Conservation (phyloP, 2,888 invertebrate genomes). For the Piscicola geometra region DNA sequence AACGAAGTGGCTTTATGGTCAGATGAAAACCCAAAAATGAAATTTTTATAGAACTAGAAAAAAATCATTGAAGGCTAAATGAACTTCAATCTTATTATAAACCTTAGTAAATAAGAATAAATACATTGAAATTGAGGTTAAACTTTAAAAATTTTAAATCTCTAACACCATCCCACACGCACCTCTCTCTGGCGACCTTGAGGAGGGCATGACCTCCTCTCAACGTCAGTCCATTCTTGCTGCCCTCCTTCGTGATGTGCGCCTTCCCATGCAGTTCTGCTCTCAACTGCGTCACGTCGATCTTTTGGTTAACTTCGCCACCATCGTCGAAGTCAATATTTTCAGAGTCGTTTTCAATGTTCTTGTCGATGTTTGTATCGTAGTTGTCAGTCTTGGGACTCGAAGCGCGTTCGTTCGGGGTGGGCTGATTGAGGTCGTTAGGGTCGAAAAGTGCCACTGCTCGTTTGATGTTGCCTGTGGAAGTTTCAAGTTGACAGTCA, state of each 20-base stretch:
- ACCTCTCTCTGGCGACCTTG: not conserved
- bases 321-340: not conserved
- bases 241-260: constrained; percentile 1
- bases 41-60: too few relatives aligned
- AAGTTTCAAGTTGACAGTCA: too few relatives aligned
- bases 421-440: not conserved
- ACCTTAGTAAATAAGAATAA: too few relatives aligned
- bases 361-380: not conserved
- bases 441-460: not conserved
- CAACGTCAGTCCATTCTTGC: constrained; percentile 5
- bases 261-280: not conserved
- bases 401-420: not conserved
- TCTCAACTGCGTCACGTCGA: not conserved
- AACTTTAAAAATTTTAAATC: too few relatives aligned
- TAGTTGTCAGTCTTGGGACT: not conserved
- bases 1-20: too few relatives aligned
- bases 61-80: too few relatives aligned
- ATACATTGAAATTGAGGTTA: too few relatives aligned
- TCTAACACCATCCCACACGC: too few relatives aligned
- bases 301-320: not conserved
- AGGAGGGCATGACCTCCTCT: constrained; percentile 8
- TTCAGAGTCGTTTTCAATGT: not conserved
- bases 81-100: too few relatives aligned
- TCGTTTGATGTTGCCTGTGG: not conserved
- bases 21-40: too few relatives aligned